These are phyloP conservation scores for Halcyon chelicuti DNA, from an alignment of 2,797 vertebrate species.

Conservation along the genomic window DNA sequence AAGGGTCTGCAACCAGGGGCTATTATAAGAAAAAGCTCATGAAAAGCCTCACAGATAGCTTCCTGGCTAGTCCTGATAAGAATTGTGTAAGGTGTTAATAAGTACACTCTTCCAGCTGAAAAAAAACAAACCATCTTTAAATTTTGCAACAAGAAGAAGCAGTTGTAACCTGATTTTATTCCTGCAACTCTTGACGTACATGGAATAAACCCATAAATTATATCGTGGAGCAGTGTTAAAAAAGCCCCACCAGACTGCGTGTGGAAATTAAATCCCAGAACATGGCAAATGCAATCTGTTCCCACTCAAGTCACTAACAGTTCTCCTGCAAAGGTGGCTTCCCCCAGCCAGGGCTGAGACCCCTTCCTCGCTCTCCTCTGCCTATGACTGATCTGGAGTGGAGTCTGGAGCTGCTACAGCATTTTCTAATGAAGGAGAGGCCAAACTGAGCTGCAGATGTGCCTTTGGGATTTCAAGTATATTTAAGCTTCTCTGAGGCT, in stretches of 20 bases:
- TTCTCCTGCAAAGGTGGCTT: neutral
- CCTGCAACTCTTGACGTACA: neutral
- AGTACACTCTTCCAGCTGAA: neutral
- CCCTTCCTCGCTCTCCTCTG: neutral
- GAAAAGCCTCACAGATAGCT: neutral
- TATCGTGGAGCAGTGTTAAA: neutral
- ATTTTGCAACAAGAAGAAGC: neutral
- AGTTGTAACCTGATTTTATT: neutral
- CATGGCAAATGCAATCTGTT: neutral
- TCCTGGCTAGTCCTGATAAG: neutral
- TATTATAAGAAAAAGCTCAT: neutral
- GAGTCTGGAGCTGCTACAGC: neutral
- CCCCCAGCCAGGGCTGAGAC: neutral
- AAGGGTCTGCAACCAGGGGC: neutral
- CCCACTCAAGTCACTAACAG: neutral
- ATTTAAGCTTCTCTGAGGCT: neutral
- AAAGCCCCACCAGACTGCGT: neutral
- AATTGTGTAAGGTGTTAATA: neutral
- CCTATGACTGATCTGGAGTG: neutral
- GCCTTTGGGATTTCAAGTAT: neutral
- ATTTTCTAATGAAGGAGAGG: neutral
- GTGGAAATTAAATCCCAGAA: conserved; percentile 18
- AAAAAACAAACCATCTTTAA: neutral
- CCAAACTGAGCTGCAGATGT: neutral
- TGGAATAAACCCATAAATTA: neutral